phyloP scores from a whole-genome alignment of 2,797 vertebrate genomes.

The Pitangus sulphuratus region DNA sequence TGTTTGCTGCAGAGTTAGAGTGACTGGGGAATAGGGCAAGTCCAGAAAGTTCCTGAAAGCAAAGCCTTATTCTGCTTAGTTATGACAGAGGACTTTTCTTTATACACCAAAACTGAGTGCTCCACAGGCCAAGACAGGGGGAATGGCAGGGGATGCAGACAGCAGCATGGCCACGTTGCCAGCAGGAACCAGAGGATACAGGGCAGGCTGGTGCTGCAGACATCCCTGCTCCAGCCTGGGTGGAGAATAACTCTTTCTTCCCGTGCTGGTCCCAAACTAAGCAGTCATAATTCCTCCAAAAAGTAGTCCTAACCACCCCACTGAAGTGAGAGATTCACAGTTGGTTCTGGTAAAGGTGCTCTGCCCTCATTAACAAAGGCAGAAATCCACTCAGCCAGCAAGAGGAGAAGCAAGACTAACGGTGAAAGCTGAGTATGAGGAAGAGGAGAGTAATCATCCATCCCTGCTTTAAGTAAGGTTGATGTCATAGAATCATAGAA shows the following conservation, averaged over 20 bases:
- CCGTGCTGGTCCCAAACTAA: not conserved
- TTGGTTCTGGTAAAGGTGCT: accelerated
- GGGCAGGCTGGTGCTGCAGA: not conserved
- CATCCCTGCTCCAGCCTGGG: not conserved
- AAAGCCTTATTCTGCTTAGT: not conserved
- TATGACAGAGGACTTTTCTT: slow-evolving; percentile 29
- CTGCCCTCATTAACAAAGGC: not conserved
- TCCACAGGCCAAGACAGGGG: not conserved
- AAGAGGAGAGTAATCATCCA: not conserved
- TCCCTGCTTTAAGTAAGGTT: not conserved
- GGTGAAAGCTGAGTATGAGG: not conserved
- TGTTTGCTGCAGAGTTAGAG: not conserved
- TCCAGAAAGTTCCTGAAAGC: slow-evolving; percentile 25
- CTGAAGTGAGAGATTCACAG: not conserved
- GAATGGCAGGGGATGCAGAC: not conserved
- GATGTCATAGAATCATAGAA: not conserved
- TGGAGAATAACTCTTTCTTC: not conserved
- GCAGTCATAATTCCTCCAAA: not conserved
- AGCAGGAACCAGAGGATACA: not conserved
- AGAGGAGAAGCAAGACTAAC: not conserved
- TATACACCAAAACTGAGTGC: not conserved
- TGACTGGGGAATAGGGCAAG: not conserved
- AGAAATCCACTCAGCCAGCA: not conserved
- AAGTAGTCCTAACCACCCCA: accelerated
- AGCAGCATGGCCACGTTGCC: accelerated